Evolutionary conservation across 2,888 invertebrate genomes (phyloP), one percentile per base, ranked within the genome.

Genomic region (Drosophila planitibia): DNA sequence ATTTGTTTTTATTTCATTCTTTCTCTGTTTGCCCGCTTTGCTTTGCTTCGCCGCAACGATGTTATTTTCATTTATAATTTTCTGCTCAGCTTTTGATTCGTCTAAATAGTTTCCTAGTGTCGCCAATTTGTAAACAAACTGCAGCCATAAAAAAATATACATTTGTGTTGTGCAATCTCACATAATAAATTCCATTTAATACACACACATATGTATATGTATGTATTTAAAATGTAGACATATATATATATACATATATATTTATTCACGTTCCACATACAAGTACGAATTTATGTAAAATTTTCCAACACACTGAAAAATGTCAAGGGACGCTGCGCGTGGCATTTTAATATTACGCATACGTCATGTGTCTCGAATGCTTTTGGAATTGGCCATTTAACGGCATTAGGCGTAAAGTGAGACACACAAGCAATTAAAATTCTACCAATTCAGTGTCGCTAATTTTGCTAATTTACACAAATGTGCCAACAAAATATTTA

Each of bases 41-140:
- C 66, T 66, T 72, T 57, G 47, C 54, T 54, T 60, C 65, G 63
- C 30, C 37, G 22, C 49, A 47, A 32, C 41, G 39, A 25, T 33
- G 71, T 73, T 73, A 22, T 54, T 53, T 58, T 58, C 62, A 57
- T 55, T 58, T 53, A 70, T 57, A 55, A 39, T 12, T 65, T 63
- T 64, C 54, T 58, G 58, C 66, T 61, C 64, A 68, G 60, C 73
- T 74, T 74, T 82, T 69, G 71, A 70, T 75, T 79, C 61, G 51
- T 65, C 70, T 79, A 85, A 83, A 88, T 81, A 79, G 85, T 68
- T 85, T 85, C 74, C 74, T 81, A 74, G 82, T 90, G 90, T 90
- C 88, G 86, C 86, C 89, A 85, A 88, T 89, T 90, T 89, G 90
- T 90, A 87, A 89, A 89, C 89, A 90, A 88, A 82, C 71, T 72